Base-by-base conservation (phyloP, 2,113 vertebrate species). In the Myrmophylax atrothorax region DNA sequence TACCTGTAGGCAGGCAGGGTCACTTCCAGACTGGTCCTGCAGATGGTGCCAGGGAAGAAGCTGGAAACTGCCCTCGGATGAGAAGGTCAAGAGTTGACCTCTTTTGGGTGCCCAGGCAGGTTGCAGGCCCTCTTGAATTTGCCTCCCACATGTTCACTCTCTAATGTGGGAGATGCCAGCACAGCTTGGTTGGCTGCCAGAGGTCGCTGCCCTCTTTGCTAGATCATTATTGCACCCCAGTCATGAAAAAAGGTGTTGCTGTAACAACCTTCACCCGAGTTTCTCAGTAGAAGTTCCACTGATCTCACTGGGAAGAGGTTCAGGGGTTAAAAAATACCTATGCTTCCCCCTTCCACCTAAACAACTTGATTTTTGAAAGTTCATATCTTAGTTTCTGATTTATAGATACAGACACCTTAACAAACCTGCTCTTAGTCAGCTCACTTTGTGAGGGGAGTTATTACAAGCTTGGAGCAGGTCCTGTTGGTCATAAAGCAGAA, bases 141-240 rank as follows among this genome's bases (percentile, higher is more conserved):
- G 59, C 37, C 18, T 82, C 12, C 20, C 22, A 47, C 0, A 0
- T 2, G 0, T n/a, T 67, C 17, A 7, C 23, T 56, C 4, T 33
- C 14, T 69, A 10, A 37, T 25, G 19, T 49, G 16, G 13, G 50
- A 50, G 8, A 49, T 2, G 3, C n/a, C 38, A 73, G 19, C 46
- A 38, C 20, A 44, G 9, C 10, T 38, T 46, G 3, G 18, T 83
- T 29, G 28, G 26, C 25, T 70, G 0, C 20, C 68, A 37, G 50
- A 69, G 31, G 9, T 46, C 9, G 42, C 26, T 49, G 24, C 10
- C 5, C 7, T 74, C 64, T 64, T 46, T 35, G 16, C 24, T 53
- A 17, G 2, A 14, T 68, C 28, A 58, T 12, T 73, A 20, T 15
- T 59, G 19, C 2, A 26, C 8, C 26, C 35, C 59, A 23, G 9